Conservation (phyloP, 2,797 vertebrate species). For the Oreochromis grahami region DNA sequence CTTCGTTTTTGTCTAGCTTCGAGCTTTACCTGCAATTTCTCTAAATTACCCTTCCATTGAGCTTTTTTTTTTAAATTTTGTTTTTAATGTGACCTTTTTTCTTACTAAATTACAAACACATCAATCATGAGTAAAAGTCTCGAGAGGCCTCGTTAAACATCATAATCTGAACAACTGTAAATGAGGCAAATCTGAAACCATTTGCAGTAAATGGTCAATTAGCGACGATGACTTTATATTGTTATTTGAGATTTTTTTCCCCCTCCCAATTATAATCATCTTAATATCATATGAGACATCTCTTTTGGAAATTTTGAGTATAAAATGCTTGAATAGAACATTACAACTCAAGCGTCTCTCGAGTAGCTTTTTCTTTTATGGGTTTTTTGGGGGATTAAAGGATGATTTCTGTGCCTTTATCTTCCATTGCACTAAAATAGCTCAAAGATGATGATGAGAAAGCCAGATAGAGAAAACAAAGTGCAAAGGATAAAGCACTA, state of each 20-base stretch:
- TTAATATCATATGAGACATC: neutral
- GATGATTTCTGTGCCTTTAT: neutral
- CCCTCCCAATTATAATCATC: neutral
- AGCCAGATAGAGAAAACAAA: neutral
- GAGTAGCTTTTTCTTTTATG: neutral
- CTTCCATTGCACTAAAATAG: neutral
- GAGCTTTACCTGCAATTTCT: neutral
- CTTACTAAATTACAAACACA: neutral
- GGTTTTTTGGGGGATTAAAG: neutral
- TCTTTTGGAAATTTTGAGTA: neutral
- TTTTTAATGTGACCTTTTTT: neutral
- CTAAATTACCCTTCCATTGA: neutral
- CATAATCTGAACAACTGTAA: conserved; percentile 23
- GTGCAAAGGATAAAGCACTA: neutral
- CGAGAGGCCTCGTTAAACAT: conserved; percentile 24
- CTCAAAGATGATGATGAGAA: neutral
- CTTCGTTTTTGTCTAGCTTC: neutral
- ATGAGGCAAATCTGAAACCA: conserved; percentile 47
- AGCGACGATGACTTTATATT: conserved; percentile 2
- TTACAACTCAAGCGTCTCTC: neutral
- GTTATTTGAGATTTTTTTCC: conserved; percentile 7
- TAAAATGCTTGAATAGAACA: neutral
- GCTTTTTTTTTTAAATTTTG: neutral
- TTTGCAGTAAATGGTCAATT: conserved; percentile 46
- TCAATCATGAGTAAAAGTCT: neutral